Evolutionary conservation across 1,140 invertebrate genomes (phyloP), one percentile per base, ranked within the genome.

Genomic region (Drosophila tsacasi): DNA sequence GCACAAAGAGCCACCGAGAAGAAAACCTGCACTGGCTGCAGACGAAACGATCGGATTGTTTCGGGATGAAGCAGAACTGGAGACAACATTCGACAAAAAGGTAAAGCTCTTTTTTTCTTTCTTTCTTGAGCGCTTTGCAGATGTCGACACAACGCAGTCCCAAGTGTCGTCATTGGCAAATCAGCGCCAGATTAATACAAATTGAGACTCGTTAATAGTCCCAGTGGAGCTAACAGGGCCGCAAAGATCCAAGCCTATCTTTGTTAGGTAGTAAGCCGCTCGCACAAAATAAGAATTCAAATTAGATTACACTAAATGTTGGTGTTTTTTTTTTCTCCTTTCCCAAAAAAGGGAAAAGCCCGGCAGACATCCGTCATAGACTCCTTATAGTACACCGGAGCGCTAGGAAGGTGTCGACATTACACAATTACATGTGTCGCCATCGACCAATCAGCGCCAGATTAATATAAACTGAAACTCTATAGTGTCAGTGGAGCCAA

Each of bases 171-270:
- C 19, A 46, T 21, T 47, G 15, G 47, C 23, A 32, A 17, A 27
- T 12, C 6, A 21, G 60, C 72, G 81, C 85, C 17, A 89, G 25
- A 89, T 76, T 85, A 89, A 89, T 44, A 35, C 0, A 54, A 71
- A 76, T 49, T 75, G 62, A 50, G 69, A 61, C 46, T n/a, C 5
- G 64, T 87, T 87, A 87, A 63, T 37, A 15, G 10, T 49, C 79
- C 74, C 42, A 67, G 64, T 82, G 69, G 81, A 90, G 91, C 82
- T 59, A 92, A 92, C 91, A 92, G 91, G 91, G 91, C 91, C 91
- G 82, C 71, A 81, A 92, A 85, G 91, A 91, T 59, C 61, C n/a
- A 32, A 92, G 91, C 17, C 47, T 46, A 57, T 89, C 91, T 91
- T 92, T 85, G 68, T 52, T 25, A 62, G 91, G 91, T 92, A 92